Conservation (phyloP, 2,797 vertebrate species). For the Oreochromis grahami region DNA sequence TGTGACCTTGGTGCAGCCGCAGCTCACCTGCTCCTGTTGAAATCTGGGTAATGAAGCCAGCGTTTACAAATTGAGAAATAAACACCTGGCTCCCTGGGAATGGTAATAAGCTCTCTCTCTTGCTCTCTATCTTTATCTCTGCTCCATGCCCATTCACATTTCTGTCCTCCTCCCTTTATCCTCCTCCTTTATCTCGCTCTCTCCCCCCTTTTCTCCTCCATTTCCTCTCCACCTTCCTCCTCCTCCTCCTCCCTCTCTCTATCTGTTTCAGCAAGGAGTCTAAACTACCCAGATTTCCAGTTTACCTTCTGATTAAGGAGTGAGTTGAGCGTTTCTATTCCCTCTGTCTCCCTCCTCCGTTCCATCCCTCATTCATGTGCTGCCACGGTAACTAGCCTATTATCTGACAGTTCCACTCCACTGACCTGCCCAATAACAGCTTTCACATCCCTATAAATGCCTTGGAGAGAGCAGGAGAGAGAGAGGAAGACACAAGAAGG, state of each 20-base stretch:
- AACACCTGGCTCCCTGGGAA: conserved; percentile 61
- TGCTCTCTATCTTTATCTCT: conserved; percentile 35
- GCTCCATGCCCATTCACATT: conserved; percentile 49
- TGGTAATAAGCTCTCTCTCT: conserved; percentile 42
- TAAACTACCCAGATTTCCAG: conserved; percentile 80
- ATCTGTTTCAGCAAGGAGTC: conserved; percentile 56
- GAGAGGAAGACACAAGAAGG: conserved; percentile 6
- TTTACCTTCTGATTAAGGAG: conserved; percentile 94
- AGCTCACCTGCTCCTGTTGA: conserved; percentile 60
- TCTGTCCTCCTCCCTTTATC: conserved; percentile 45
- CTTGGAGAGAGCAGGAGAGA: conserved; percentile 64
- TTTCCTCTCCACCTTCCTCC: not conserved
- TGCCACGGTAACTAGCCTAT: conserved; percentile 96
- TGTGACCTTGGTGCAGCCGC: conserved; percentile 63
- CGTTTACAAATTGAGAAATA: conserved; percentile 69
- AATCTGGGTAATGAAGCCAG: conserved; percentile 69
- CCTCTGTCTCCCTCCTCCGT: conserved; percentile 87
- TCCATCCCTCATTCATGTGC: conserved; percentile 84
- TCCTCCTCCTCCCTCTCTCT: not conserved
- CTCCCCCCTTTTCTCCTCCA: not conserved
- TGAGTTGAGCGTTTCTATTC: conserved; percentile 86
- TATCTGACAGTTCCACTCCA: conserved; percentile 96
- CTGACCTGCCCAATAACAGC: conserved; percentile 98
- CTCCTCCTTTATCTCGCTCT: conserved; percentile 18
- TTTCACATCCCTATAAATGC: conserved; percentile 99